Evolutionary conservation across 2,888 invertebrate genomes (phyloP), one percentile per base, ranked within the genome.

Genomic region (Drosophila demipolita): DNA sequence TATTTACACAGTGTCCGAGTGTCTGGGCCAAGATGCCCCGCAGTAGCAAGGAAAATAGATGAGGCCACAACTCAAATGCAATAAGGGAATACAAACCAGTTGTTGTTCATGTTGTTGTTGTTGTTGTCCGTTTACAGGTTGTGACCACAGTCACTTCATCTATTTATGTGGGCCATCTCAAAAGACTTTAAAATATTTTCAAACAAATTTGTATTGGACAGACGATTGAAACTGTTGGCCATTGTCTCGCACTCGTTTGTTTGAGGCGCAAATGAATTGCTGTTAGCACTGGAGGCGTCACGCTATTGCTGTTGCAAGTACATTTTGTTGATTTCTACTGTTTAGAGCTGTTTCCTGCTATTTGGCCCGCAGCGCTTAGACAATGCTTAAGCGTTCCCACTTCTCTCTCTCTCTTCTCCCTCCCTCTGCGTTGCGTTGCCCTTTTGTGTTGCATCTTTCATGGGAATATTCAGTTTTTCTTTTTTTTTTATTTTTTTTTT

Each of bases 1-100:
- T 77, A 80, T 83, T 80, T 76, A 68, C 73, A 64, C 77, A 77
- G 81, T 73, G 77, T 63, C 73, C 68, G 66, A 80, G 60, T 62
- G 53, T 45, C 81, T 77, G 62, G 63, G 58, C 29, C 29, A 29
- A 29, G 29, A 29, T 29, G 29, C 29, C 29, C 6, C 29, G 6
- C 66, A 49, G 40, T 26, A 33, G 64, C 35, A 55, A 53, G 73
- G 65, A 66, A 77, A 83, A 83, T 83, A 80, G 68, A 77, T 77
- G 79, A 77, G 73, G 83, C 81, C 67, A 81, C 83, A 83, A 53
- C 52, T 52, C 42, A 50, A 68, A 59, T 68, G 59, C 69, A 70
- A 70, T 54, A 48, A 50, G 40, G 48, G 53, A 33, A 49, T 8
- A 32, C 17, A 26, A 26, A n/a, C 23, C 17, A 36, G 29, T n/a